Base-by-base conservation (phyloP, 2,113 vertebrate species). In the Trematomus loennbergii region DNA sequence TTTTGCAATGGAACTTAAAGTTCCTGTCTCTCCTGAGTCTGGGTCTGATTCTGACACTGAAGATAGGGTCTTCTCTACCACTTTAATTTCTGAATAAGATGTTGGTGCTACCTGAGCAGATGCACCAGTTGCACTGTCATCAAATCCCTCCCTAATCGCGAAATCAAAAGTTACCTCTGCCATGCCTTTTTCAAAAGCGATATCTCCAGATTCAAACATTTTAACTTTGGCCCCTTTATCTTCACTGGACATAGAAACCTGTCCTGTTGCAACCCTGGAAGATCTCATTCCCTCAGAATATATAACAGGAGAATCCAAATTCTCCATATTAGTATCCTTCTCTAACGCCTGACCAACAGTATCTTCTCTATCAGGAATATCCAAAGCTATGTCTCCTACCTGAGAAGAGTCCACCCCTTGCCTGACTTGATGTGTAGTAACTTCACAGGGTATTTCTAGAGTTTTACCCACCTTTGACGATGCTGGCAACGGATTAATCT, bases 191-290 rank as follows among this genome's bases (percentile, higher is more conserved):
- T 75, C 48, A 18, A 60, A 48, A 53, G 15, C 17, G 13, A 43
- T 1, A 50, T 63, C 46, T 45, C 17, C 76, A 29, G 75, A 73
- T 50, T 9, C 43, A 10, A 62, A 2, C 4, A 33, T 68, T 36
- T 17, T 12, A n/a, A 13, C 12, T n/a, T 20, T 46, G 3, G 10
- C 17, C 13, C 3, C 48, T 60, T 16, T n/a, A 25, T 43, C 48
- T 49, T 49, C 12, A 22, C 16, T 45, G 13, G 11, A 62, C 9
- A 16, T 45, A 15, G 10, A 49, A 49, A 72, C 62, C 33, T 78
- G 73, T 68, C 43, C 63, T 48, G 17, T 81, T 45, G 68, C 72
- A n/a, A 59, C 57, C 12, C 15, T 57, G 61, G 50, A 49, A 33
- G 59, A 57, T n/a, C 9, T 63, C 1, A 22, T 0, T 40, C 71